A percentile compares a stretch with the other conserved stretches of the same genome.
Evolutionary conservation across 2,797 vertebrate species (phyloP).

Genomic region (Tapirus indicus): DNA sequence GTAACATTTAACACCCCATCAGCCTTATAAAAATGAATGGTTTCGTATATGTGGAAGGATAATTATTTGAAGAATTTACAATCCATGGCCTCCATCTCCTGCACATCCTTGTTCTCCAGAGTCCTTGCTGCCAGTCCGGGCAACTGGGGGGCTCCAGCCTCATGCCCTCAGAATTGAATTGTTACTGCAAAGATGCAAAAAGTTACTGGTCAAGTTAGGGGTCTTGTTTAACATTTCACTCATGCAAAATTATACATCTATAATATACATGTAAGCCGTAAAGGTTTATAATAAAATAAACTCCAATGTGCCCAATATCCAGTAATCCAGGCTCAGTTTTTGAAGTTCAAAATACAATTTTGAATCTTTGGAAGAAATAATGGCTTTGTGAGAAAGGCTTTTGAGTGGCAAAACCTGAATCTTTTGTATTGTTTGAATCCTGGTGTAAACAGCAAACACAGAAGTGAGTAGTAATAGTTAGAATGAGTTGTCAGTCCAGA

Average conservation of each 20-base stretch:
- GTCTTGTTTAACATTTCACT: background rate
- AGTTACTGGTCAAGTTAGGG: background rate
- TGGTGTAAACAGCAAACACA: background rate
- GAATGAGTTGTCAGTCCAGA: background rate
- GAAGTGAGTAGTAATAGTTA: background rate
- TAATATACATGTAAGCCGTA: background rate
- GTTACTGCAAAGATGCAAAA: background rate
- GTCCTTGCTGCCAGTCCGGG: background rate
- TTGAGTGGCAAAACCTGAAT: constrained; percentile 20
- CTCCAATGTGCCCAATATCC: background rate
- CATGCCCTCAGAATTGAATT: background rate
- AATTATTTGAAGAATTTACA: background rate
- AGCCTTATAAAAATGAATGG: constrained; percentile 1
- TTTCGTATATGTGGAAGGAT: background rate
- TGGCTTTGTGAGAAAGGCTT: background rate
- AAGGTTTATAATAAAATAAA: background rate
- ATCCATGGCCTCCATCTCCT: background rate
- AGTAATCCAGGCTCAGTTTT: background rate
- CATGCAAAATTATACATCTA: background rate
- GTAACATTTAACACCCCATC: background rate
- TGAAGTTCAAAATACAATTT: background rate
- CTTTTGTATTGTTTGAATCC: background rate
- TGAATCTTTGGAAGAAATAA: background rate
- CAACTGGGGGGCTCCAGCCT: background rate
- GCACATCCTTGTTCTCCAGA: background rate